A percentile compares a stretch with the other conserved stretches of the same genome.
phyloP scores from a whole-genome alignment of 2,888 invertebrate species.

The Julus scanicus region DNA sequence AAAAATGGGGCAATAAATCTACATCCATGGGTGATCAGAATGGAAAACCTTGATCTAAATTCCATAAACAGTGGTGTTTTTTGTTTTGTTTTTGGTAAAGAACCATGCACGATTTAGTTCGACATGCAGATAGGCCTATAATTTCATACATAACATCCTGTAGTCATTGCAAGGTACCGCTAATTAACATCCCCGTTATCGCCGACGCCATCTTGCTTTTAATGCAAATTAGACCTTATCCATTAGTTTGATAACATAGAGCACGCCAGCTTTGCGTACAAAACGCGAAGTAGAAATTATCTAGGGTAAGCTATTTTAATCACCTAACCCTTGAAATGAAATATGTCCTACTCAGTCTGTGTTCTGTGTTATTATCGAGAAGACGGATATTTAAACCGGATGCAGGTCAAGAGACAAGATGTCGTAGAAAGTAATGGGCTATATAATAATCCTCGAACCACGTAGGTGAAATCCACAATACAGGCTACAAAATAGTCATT shows the following conservation, averaged over 20 bases:
- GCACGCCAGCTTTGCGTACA: background rate
- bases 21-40: background rate
- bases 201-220: background rate
- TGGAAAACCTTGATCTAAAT: conserved; percentile 28
- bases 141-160: conserved; percentile 1
- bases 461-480: background rate
- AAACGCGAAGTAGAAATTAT: background rate
- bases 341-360: background rate
- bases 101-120: background rate
- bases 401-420: background rate
- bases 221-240: background rate
- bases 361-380: background rate
- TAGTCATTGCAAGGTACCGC: background rate
- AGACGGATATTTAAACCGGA: conserved; percentile 20
- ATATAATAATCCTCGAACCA: background rate
- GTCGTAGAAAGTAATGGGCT: conserved; percentile 3
- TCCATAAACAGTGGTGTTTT: background rate
- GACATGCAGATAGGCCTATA: conserved; percentile 6
- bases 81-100: background rate
- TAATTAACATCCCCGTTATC: background rate
- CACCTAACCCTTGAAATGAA: background rate
- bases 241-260: background rate
- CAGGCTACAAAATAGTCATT: background rate
- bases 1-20: background rate
- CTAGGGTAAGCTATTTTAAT: conserved; percentile 21